phyloP scores from a whole-genome alignment of 2,113 vertebrate species.

The Rhegmatorhina hoffmannsi region DNA sequence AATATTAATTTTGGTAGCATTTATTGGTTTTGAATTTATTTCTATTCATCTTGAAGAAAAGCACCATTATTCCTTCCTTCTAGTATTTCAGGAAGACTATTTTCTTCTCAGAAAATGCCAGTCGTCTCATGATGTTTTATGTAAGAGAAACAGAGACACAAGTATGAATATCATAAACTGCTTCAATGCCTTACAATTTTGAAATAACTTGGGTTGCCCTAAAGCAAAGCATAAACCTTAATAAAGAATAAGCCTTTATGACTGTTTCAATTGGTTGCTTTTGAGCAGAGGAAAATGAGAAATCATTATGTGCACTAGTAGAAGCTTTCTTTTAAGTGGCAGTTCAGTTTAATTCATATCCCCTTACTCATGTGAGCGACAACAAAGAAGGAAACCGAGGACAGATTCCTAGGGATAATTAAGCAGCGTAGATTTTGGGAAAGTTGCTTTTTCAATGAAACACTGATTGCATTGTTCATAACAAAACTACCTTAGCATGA shows the following conservation, averaged over 20 bases:
- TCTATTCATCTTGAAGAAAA: neutral
- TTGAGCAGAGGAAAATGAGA: conserved; percentile 56
- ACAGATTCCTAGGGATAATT: conserved; percentile 76
- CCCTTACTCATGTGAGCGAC: conserved; percentile 70
- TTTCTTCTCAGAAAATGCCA: neutral
- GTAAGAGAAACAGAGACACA: neutral
- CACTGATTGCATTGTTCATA: conserved; percentile 82
- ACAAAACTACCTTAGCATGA: conserved; percentile 82
- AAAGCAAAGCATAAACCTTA: conserved; percentile 53
- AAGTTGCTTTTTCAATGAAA: conserved; percentile 80
- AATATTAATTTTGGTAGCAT: neutral
- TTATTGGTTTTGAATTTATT: neutral
- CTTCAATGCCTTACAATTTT: conserved; percentile 56
- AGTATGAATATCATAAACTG: neutral
- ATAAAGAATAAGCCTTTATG: conserved; percentile 66
- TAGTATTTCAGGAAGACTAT: neutral
- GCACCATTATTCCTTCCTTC: neutral
- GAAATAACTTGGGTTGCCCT: conserved; percentile 29
- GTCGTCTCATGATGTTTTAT: neutral
- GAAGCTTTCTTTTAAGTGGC: conserved; percentile 63
- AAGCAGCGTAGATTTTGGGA: conserved; percentile 72
- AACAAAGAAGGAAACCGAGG: conserved; percentile 73
- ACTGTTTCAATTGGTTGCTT: conserved; percentile 63
- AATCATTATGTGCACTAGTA: conserved; percentile 61
- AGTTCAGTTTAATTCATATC: conserved; percentile 72